phyloP scores from a whole-genome alignment of 2,113 vertebrate species.

The Chelonoidis abingdonii region DNA sequence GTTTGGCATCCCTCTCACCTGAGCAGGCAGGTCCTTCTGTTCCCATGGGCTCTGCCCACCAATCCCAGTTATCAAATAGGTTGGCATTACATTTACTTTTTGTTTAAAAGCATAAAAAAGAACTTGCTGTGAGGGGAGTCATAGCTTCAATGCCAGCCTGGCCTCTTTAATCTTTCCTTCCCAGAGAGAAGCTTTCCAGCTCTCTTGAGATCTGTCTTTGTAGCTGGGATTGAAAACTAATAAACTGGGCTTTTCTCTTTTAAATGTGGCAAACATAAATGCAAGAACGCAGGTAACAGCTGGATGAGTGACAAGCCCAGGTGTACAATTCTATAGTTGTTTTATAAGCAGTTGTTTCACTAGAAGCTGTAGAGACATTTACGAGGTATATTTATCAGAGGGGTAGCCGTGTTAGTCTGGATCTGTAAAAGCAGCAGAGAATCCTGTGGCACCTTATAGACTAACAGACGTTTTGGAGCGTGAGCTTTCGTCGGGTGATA shows the following conservation, averaged over 20 bases:
- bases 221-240: neutral
- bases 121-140: neutral
- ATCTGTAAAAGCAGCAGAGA: too few relatives aligned
- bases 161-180: neutral
- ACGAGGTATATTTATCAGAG: neutral
- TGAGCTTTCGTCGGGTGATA: too few relatives aligned
- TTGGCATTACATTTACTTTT: neutral
- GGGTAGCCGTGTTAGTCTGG: too few relatives aligned
- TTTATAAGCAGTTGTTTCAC: neutral
- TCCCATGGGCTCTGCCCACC: too few relatives aligned
- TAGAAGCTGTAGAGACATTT: neutral
- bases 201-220: neutral
- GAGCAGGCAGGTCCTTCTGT: neutral
- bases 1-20: too few relatives aligned
- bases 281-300: neutral
- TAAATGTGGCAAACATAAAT: neutral
- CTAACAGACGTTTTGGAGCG: too few relatives aligned
- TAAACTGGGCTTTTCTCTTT: neutral
- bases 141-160: neutral
- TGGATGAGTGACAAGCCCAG: neutral
- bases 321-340: neutral
- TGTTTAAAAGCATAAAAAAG: neutral
- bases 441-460: too few relatives aligned
- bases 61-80: neutral
- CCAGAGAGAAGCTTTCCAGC: neutral